Base-by-base conservation (phyloP, 2,113 vertebrate genomes). In the Leptobrachium ailaonicum region DNA sequence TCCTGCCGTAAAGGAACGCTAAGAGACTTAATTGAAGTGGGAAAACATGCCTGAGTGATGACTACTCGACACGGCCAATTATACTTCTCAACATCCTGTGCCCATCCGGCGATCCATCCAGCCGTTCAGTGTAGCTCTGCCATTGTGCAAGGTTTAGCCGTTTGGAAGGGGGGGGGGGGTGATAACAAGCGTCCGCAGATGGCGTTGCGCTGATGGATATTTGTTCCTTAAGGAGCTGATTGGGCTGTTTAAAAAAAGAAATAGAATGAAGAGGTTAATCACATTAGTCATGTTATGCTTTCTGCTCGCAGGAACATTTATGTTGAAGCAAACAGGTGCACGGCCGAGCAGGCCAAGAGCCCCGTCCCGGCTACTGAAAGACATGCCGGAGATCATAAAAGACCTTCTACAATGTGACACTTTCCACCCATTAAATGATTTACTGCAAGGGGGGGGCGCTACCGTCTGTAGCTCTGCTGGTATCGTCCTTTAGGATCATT, bases 281-380 rank as follows among this genome's bases (percentile, higher is more conserved):
- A 14, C 54, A 73, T 58, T 69, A 81, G 72, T 69, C 14, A 13
- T 74, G 71, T 80, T 73, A 43, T 80, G 64, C 14, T 66, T 80
- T 40, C 62, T 74, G 63, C 41, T 74, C 47, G 68, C 44, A 74
- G 78, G 20, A 41, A 69, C 72, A 69, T 67, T 56, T 67, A 58
- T 68, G 50, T 60, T 74, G 50, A 73, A 8, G 54, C n/a, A 12
- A 53, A 75, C 79, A 81, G 79, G 79, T 81, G 79, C 72, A 40
- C 32, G 41, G 45, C 40, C 2, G 20, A 20, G 54, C 58, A 41
- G 45, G 63, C 14, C 63, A 43, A 7, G 20, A 2, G 40, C 50
- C 10, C 14, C 41, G 20, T 41, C 3, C 9, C 13, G 13, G 13
- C 44, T 7, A 20, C 40, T 63, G 60, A 42, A 53, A 71, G 68